Evolutionary conservation across 2,888 invertebrate species (phyloP), one percentile per base, ranked within the genome.

Genomic region (Acanthosepion pharaonis): DNA sequence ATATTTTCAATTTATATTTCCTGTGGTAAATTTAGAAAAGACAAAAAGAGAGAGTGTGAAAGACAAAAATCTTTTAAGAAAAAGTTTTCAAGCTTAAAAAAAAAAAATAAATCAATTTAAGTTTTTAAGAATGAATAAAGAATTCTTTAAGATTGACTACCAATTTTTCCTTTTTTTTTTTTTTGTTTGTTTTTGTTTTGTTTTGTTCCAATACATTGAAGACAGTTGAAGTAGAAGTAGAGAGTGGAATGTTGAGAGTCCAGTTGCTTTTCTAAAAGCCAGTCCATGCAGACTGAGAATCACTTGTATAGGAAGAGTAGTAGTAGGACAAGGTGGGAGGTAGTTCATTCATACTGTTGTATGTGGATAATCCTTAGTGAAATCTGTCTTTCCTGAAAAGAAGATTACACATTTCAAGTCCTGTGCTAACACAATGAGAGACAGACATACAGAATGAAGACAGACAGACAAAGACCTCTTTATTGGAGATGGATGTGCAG

Each of bases 371-470:
- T 93, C 93, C 93, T 93, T 93, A 93, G 25, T 49, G 93, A 93
- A 49, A 93, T 93, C 93, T 93, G 93, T 93, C 93, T 93, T 93
- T 93, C 93, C 93, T 93, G 93, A 93, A 93, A 93, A 93, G 93
- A 93, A 93, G 93, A 93, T 93, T 53, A 93, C 93, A 93, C 49
- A 93, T 51, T 93, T 93, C 93, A 93, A 93, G 53, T 49, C 51
- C 93, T 51, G 93, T 53, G 93, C 93, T 93, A 53, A 93, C 48
- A 49, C 92, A 93, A 53, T 92, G 78, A n/a, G 78, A n/a, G n/a
- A 78, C 78, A 78, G 28, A 78, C 78, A 78, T n/a, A 78, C 78
- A 78, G 11, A 78, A 59, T 59, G 59, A n/a, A 78, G 28, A 78
- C 78, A 78, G 28, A 78, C 78, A n/a, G 28, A 78, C 11, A 33